These are phyloP conservation scores for Hipparchia sbordonii DNA, from an alignment of 2,888 invertebrate species.

Conservation along the genomic window DNA sequence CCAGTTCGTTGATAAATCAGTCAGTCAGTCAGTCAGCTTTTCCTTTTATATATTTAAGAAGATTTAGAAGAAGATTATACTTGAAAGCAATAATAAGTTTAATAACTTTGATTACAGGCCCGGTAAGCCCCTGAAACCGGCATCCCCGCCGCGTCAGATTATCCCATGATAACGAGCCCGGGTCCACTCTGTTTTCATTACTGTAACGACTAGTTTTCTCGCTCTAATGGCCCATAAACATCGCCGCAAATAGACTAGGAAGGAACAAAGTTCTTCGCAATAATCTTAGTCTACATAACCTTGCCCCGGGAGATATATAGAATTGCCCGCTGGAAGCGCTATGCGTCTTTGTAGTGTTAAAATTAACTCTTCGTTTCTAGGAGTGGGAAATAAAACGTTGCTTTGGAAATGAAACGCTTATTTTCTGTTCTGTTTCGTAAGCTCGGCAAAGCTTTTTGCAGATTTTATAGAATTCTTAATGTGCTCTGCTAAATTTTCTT, in stretches of 20 bases:
- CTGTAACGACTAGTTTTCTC: conserved; percentile 70
- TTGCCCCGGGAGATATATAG: conserved; percentile 38
- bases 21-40: too few relatives aligned
- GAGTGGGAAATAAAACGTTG: background rate
- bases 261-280: conserved; percentile 63
- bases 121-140: conserved; percentile 39
- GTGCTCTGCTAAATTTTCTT: too few relatives aligned
- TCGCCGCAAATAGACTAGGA: conserved; percentile 68
- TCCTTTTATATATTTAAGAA: too few relatives aligned
- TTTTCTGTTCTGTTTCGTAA: background rate
- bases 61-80: background rate
- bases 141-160: conserved; percentile 42
- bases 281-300: conserved; percentile 56
- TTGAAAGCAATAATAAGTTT: conserved; percentile 38
- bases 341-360: conserved; percentile 12
- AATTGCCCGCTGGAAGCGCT: conserved; percentile 35
- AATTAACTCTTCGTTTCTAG: conserved; percentile 8
- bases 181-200: conserved; percentile 77
- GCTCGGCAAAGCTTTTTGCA: background rate
- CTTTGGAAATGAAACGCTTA: background rate
- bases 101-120: conserved; percentile 38
- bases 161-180: conserved; percentile 73
- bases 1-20: too few relatives aligned
- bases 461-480: background rate
- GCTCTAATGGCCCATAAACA: conserved; percentile 77